Evolutionary conservation across 37 sponge, comb jelly and placozoan genomes (phyloP).

Genomic region (Agelas oroides): DNA sequence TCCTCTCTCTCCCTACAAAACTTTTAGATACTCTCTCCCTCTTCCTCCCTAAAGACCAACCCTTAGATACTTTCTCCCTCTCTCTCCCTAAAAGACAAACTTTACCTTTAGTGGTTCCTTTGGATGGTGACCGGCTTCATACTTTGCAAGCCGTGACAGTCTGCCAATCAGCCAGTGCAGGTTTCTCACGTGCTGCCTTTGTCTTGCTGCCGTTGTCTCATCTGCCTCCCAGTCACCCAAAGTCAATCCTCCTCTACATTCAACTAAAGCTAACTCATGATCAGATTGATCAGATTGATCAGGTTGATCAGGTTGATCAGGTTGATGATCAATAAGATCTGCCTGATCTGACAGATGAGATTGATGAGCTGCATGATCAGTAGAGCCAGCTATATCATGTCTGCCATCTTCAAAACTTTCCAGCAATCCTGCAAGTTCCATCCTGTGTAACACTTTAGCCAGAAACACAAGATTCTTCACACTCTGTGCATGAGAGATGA

Average conservation of each 20-base stretch:
- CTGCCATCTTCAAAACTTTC: too few relatives aligned
- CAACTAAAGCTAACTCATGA: neutral
- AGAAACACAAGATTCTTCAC: conserved; percentile 84
- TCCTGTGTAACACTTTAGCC: conserved; percentile 44
- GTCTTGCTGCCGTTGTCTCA: neutral
- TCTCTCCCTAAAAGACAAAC: too few relatives aligned
- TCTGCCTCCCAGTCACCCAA: neutral
- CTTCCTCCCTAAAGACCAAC: too few relatives aligned
- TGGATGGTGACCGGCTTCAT: conserved; percentile 81
- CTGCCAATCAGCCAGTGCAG: conserved; percentile 45
- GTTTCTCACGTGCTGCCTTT: neutral
- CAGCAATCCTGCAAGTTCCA: neutral
- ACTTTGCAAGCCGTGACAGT: conserved; percentile 67
- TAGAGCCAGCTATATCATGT: too few relatives aligned
- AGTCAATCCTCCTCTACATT: neutral
- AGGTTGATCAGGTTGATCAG: neutral
- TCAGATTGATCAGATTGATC: neutral
- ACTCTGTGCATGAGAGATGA: conserved; percentile 23
- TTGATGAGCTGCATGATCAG: too few relatives aligned
- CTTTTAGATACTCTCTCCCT: too few relatives aligned
- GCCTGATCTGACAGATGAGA: too few relatives aligned
- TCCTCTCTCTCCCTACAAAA: too few relatives aligned
- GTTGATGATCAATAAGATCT: too few relatives aligned
- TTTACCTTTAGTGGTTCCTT: conserved; percentile 79
- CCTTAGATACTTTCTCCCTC: too few relatives aligned